Evolutionary conservation across 2,888 invertebrate species (phyloP), one percentile per base, ranked within the genome.

Genomic region (Cryptocheilus praepositus): DNA sequence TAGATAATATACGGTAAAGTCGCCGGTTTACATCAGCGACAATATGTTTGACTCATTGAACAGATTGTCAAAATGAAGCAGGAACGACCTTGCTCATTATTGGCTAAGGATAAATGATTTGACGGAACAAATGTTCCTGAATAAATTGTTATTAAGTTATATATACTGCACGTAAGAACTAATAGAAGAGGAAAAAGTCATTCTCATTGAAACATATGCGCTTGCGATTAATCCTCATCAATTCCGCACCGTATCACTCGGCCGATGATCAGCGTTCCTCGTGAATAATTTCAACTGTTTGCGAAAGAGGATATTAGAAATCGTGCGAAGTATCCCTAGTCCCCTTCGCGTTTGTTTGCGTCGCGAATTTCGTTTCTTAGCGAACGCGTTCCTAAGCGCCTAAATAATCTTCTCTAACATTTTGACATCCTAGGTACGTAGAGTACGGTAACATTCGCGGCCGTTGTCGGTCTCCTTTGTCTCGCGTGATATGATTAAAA

Each of bases 401-500:
- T 67, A 63, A 49, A n/a, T 49, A 49, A n/a, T n/a, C 16, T 49
- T 61, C 13, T 60, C 54, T 64, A 71, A 74, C 59, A 64, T 11
- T 36, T 36, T 36, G 36, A 36, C 36, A 64, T 58, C 28, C 64
- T 51, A 63, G 66, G 61, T 59, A 61, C 49, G 53, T 52, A 71
- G 43, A 59, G 52, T 62, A 70, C 59, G 58, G 62, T 71, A 59
- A 62, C 18, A 55, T 63, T 45, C 52, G 22, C 58, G 61, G 49
- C 51, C n/a, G 46, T 46, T 62, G 69, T 66, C 36, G 36, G 36
- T 36, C 36, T 36, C 16, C 49, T 16, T 49, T 18, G 49, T 72
- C 63, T 69, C 76, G 65, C 61, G 64, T 83, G 83, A 83, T 83
- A 83, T 83, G 83, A 82, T 78, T 78, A 73, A 73, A 79, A 80